These are phyloP conservation scores for Lochmaea capreae DNA, from an alignment of 2,888 invertebrate species.

Conservation along the genomic window DNA sequence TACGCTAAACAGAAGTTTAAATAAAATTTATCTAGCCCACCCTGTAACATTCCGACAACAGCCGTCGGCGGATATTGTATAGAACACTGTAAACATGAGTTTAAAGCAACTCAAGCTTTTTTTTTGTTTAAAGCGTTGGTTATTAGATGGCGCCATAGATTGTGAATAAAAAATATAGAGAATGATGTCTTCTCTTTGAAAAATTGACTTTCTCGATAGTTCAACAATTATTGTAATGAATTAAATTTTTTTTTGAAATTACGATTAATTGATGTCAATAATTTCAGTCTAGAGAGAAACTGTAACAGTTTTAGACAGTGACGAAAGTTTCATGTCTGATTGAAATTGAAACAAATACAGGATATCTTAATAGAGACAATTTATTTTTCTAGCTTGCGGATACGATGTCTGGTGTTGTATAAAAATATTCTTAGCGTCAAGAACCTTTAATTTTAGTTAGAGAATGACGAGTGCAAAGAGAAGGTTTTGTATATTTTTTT, in stretches of 20 bases:
- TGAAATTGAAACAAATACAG: slow-evolving; percentile 29
- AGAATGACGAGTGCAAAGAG: too few relatives aligned
- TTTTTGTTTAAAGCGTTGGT: slow-evolving; percentile 10
- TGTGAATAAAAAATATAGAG: background rate
- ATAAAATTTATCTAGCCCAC: background rate
- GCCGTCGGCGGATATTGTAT: background rate
- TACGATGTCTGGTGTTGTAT: background rate
- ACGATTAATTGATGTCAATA: background rate
- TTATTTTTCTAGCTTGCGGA: slow-evolving; percentile 17
- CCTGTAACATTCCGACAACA: background rate
- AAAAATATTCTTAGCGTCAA: background rate
- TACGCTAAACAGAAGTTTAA: too few relatives aligned
- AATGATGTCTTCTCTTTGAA: background rate
- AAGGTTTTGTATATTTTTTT: too few relatives aligned
- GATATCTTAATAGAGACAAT: slow-evolving; percentile 34
- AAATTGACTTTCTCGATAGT: background rate
- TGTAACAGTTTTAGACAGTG: background rate
- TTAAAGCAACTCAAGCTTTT: background rate
- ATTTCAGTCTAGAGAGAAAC: background rate
- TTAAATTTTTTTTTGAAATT: too few relatives aligned
- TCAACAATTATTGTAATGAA: background rate
- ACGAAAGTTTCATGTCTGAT: background rate
- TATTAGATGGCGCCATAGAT: slow-evolving; percentile 24
- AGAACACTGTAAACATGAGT: slow-evolving; percentile 23
- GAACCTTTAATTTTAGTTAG: too few relatives aligned